Conservation (phyloP, 2,797 vertebrate genomes). For the Hephaestus fuliginosus region DNA sequence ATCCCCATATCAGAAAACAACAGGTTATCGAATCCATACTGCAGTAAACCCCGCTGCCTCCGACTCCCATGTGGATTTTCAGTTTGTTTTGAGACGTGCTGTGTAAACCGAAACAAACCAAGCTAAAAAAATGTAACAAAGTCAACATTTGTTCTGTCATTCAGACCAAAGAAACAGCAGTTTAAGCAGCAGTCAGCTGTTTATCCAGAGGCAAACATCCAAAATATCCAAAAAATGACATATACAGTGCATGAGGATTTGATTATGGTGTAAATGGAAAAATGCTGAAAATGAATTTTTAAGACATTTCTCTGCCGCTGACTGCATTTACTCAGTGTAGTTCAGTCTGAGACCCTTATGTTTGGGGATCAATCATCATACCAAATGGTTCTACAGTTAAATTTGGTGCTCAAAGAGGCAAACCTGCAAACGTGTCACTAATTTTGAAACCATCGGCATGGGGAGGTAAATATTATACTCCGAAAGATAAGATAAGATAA, state of each 20-base stretch:
- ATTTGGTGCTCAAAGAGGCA: not conserved
- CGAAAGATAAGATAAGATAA: too few relatives aligned
- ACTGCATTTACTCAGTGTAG: not conserved
- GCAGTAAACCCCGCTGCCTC: not conserved
- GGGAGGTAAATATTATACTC: not conserved
- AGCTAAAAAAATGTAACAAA: not conserved
- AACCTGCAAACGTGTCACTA: not conserved
- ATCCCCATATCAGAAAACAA: not conserved
- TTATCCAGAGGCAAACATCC: not conserved
- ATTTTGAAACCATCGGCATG: too few relatives aligned
- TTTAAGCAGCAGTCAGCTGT: not conserved
- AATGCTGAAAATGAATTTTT: not conserved
- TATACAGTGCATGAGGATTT: not conserved
- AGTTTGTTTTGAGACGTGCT: not conserved
- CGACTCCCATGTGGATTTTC: not conserved
- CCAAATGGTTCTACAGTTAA: not conserved
- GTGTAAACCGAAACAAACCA: not conserved
- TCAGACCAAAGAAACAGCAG: not conserved
- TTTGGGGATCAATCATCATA: not conserved
- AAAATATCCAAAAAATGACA: not conserved
- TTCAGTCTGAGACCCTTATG: not conserved
- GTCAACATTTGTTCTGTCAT: not conserved
- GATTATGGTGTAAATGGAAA: not conserved
- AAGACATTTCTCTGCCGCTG: not conserved
- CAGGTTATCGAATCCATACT: not conserved